Conservation (phyloP, 2,888 invertebrate genomes). For the Lasioglossum figueresi region DNA sequence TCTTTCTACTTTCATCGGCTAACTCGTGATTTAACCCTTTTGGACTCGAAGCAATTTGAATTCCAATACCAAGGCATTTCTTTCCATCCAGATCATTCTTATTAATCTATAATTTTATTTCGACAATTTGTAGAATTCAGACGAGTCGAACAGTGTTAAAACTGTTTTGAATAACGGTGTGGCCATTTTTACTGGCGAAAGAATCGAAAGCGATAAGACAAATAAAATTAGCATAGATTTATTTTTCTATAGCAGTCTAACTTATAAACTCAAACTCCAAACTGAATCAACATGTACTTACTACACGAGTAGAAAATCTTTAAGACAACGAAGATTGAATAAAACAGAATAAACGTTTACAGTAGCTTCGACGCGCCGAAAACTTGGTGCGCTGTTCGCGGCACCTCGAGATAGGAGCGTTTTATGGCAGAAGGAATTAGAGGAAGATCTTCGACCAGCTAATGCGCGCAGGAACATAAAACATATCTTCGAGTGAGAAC, state of each 20-base stretch:
- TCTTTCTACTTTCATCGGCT: background rate
- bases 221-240: background rate
- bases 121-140: too few species aligned
- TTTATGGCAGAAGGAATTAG: background rate
- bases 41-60: too few species aligned
- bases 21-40: background rate
- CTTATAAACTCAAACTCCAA: background rate
- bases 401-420: background rate
- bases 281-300: background rate
- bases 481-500: slow-evolving; percentile 12
- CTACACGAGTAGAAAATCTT: background rate
- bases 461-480: background rate
- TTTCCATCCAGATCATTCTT: too few species aligned
- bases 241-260: background rate
- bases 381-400: background rate
- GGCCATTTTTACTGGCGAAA: too few species aligned
- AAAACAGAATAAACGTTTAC: background rate
- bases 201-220: background rate
- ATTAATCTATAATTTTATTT: too few species aligned
- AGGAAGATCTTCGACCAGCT: slow-evolving; percentile 10
- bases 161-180: too few species aligned
- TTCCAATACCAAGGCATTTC: too few species aligned
- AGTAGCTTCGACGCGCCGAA: background rate
- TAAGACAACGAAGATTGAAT: background rate
- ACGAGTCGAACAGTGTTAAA: too few species aligned